phyloP scores from a whole-genome alignment of 1,140 invertebrate species.

The Drosophila ogumai region DNA sequence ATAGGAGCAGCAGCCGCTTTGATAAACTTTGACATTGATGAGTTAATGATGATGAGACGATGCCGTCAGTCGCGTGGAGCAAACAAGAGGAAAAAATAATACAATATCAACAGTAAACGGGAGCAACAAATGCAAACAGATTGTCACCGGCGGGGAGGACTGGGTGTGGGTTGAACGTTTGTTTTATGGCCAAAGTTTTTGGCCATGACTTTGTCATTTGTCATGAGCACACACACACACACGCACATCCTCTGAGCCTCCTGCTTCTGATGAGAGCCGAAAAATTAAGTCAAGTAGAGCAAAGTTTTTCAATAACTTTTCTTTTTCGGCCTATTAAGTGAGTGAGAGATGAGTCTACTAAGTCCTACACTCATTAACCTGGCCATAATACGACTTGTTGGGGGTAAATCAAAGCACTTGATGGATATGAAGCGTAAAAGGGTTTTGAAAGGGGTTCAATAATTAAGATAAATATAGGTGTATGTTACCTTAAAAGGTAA shows the following conservation, averaged over 20 bases:
- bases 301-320: slow-evolving; percentile 64
- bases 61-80: slow-evolving; percentile 18
- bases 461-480: slow-evolving; percentile 65
- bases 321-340: slow-evolving; percentile 45
- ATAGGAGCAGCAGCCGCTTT: slow-evolving; percentile 53
- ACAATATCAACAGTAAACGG: slow-evolving; percentile 18
- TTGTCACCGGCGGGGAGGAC: slow-evolving; percentile 43
- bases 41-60: slow-evolving; percentile 77
- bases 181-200: slow-evolving; percentile 68
- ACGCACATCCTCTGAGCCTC: not conserved
- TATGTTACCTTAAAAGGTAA: not conserved
- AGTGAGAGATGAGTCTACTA: slow-evolving; percentile 25
- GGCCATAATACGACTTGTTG: not conserved
- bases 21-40: slow-evolving; percentile 82
- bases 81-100: slow-evolving; percentile 30
- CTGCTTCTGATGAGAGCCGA: slow-evolving; percentile 6
- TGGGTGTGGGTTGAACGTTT: slow-evolving; percentile 6
- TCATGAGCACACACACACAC: slow-evolving; percentile 41
- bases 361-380: slow-evolving; percentile 27
- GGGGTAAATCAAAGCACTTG: slow-evolving; percentile 11
- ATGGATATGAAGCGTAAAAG: slow-evolving; percentile 13
- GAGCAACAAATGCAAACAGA: slow-evolving; percentile 47
- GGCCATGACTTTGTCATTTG: slow-evolving; percentile 67
- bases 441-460: slow-evolving; percentile 34
- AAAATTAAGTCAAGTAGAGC: slow-evolving; percentile 62